Evolutionary conservation across 2,797 vertebrate species (phyloP).

Genomic region (Microchirus variegatus): DNA sequence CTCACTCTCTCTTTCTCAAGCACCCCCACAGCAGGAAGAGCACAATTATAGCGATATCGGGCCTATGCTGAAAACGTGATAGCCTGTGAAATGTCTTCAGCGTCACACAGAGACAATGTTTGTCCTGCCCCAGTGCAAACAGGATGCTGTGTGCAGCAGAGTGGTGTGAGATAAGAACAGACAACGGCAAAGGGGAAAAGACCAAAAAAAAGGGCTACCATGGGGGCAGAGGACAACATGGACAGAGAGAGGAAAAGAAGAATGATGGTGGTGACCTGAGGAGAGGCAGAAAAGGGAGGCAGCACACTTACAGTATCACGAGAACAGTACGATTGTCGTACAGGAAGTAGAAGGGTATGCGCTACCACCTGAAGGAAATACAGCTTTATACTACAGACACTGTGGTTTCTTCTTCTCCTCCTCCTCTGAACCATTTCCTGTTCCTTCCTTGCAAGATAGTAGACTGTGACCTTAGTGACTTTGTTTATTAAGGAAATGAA

Average conservation of each 20-base stretch:
- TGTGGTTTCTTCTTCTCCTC: constrained; percentile 42
- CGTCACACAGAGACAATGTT: constrained; percentile 78
- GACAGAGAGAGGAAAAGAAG: constrained; percentile 24
- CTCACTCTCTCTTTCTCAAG: constrained; percentile 25
- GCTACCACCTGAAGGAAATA: constrained; percentile 63
- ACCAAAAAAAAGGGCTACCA: constrained; percentile 20
- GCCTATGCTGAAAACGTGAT: constrained; percentile 76
- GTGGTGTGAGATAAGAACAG: constrained; percentile 74
- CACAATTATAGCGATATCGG: constrained; percentile 79
- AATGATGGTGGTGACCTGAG: constrained; percentile 29
- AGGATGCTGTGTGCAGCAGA: constrained; percentile 81
- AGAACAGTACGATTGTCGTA: constrained; percentile 9
- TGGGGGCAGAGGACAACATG: constrained; percentile 30
- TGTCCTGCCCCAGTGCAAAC: constrained; percentile 81
- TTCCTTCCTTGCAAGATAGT: constrained; percentile 40
- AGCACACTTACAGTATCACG: constrained; percentile 16
- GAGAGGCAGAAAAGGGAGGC: constrained; percentile 8
- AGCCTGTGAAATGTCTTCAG: constrained; percentile 82
- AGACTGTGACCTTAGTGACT: constrained; percentile 18
- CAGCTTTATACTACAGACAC: constrained; percentile 28
- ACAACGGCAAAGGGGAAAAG: constrained; percentile 47
- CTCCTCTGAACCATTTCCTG: constrained; percentile 71
- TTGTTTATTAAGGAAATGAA: constrained; percentile 24
- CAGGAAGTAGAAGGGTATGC: constrained; percentile 51
- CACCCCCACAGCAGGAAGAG: constrained; percentile 76